Evolutionary conservation across 1,140 invertebrate genomes (phyloP).

Genomic region (Neuroterus valhalla): DNA sequence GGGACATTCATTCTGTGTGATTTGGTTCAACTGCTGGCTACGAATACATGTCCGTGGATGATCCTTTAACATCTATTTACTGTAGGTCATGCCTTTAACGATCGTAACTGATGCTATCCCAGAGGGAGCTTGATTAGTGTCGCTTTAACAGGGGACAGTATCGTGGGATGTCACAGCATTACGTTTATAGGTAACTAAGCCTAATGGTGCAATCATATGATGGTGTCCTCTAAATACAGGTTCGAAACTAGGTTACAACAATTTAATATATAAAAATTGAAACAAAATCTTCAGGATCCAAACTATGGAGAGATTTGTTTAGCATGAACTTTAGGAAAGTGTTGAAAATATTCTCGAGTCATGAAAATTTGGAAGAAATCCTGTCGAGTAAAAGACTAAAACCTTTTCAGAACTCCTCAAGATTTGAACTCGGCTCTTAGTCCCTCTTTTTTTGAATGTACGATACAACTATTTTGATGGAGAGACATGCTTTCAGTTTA

Average conservation of each 20-base stretch:
- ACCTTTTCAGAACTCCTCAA: too few species aligned
- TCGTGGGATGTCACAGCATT: slow-evolving; percentile 36
- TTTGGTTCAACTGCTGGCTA: not conserved
- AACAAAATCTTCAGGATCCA: too few species aligned
- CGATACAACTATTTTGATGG: too few species aligned
- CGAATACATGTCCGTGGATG: not conserved
- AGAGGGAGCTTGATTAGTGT: slow-evolving; percentile 42
- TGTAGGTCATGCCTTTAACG: slow-evolving; percentile 17
- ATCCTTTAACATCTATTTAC: slow-evolving; percentile 10
- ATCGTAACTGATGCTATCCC: slow-evolving; percentile 39
- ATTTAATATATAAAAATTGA: not conserved
- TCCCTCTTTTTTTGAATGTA: too few species aligned
- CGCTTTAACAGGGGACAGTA: slow-evolving; percentile 41
- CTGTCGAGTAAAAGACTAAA: too few species aligned
- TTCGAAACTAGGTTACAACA: not conserved
- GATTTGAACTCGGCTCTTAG: too few species aligned
- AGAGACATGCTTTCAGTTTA: too few species aligned
- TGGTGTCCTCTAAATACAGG: not conserved
- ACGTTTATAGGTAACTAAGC: slow-evolving; percentile 4
- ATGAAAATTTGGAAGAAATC: too few species aligned
- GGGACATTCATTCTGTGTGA: not conserved
- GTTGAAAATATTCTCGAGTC: too few species aligned
- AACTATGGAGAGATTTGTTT: too few species aligned
- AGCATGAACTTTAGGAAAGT: too few species aligned
- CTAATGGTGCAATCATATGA: slow-evolving; percentile 9